Conservation (phyloP, 2,797 vertebrate species). For the Nannoperca obscura region DNA sequence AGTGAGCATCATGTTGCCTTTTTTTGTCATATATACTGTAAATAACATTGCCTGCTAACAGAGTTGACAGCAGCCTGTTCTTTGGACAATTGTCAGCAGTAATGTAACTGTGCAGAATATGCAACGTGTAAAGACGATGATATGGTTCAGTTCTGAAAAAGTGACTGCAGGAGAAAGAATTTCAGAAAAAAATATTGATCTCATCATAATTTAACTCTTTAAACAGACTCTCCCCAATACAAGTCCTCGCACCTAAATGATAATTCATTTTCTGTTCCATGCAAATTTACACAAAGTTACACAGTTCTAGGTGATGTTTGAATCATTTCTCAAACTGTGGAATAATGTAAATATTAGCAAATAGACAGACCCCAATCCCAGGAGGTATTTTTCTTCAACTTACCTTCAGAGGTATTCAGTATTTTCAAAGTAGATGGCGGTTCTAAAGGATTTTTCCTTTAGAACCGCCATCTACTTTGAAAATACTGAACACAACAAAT, state of each 20-base stretch:
- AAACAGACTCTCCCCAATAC: neutral
- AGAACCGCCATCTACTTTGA: neutral
- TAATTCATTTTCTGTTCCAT: neutral
- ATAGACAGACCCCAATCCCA: neutral
- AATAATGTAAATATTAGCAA: slow-evolving; percentile 18
- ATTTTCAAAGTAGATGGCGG: too few species aligned
- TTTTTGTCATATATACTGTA: slow-evolving; percentile 6
- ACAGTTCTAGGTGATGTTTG: neutral
- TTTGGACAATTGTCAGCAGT: neutral
- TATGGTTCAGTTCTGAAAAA: neutral
- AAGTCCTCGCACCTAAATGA: neutral
- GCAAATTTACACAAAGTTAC: neutral
- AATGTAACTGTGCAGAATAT: neutral
- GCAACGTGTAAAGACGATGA: too few species aligned
- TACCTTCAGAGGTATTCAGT: slow-evolving; percentile 34
- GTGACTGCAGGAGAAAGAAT: neutral
- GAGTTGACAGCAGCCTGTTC: neutral
- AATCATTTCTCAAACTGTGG: slow-evolving; percentile 1
- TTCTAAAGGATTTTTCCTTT: too few species aligned
- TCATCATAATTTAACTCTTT: neutral
- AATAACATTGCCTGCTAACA: neutral
- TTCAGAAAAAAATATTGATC: neutral
- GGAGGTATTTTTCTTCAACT: slow-evolving; percentile 34
- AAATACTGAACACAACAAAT: neutral
- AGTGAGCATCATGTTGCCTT: neutral